Evolutionary conservation across 2,797 vertebrate species (phyloP), one percentile per base, ranked within the genome.

Genomic region (Karalla daura): DNA sequence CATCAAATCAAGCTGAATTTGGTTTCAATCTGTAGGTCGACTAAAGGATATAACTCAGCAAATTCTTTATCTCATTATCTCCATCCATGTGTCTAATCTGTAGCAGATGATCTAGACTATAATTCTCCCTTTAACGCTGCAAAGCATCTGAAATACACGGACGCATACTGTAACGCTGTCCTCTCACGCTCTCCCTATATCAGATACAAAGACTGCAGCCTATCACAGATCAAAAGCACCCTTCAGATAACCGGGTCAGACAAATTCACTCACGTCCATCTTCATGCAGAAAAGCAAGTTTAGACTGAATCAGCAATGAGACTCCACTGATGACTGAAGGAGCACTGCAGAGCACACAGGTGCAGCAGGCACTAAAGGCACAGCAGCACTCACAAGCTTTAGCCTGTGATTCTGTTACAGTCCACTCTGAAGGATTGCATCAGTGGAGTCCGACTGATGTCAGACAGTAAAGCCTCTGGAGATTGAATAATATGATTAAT

Each of bases 401-500:
- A 77, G 55, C 35, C n/a, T 70, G 77, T 71, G 72, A 85, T 55
- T 56, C 39, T 39, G 49, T 84, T 89, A 72, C 83, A 79, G 70
- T 66, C 54, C 52, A 72, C 50, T 63, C 41, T 58, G 51, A 75
- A 70, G 30, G 80, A 86, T 89, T 90, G 81, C 87, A 85, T 83
- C 91, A 89, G 78, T 76, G 33, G 78, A 73, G 55, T 49, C 63
- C 3, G 13, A 64, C 70, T 81, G 56, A 70, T 80, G 75, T 70
- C 64, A 84, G 45, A 80, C 25, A 63, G 18, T 74, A 68, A 63
- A 71, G 47, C 50, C 15, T 33, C 37, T 44, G 43, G 18, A 71
- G 30, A 61, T 63, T 75, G 65, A 80, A 72, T 53, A 54, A 80
- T 70, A 40, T 70, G 18, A 80, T 70, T 43, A 72, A 76, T 72